Percentiles rank a stretch among this genome's conserved stretches.
phyloP scores from a whole-genome alignment of 2,888 invertebrate genomes.

The Stictocephala bisonia region DNA sequence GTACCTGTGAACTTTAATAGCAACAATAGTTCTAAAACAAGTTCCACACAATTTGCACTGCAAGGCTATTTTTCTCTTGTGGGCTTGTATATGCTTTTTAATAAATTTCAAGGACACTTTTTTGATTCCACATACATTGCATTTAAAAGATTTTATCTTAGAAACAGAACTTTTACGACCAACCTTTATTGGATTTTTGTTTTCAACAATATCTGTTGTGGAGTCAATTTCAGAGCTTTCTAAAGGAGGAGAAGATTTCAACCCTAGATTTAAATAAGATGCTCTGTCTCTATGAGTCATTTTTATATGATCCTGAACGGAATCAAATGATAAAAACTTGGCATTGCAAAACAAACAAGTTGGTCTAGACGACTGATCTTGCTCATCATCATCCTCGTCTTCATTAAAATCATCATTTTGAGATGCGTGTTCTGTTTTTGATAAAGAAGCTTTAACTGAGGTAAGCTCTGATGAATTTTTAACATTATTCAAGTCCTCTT shows the following conservation, averaged over 20 bases:
- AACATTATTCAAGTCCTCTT: no score
- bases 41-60: slow-evolving; percentile 17
- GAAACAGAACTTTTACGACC: not conserved
- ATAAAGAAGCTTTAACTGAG: no score
- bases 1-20: not conserved
- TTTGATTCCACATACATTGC: slow-evolving; percentile 9
- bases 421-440: no score
- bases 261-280: not conserved
- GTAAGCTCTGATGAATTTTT: no score
- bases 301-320: slow-evolving; percentile 22
- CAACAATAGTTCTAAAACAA: not conserved
- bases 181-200: not conserved
- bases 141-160: not conserved
- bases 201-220: slow-evolving; percentile 8
- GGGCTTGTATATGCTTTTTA: slow-evolving; percentile 4
- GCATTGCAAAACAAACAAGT: slow-evolving; percentile 17
- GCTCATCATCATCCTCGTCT: not conserved
- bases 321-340: slow-evolving; percentile 16
- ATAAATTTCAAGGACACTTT: slow-evolving; percentile 12
- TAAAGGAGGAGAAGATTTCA: not conserved
- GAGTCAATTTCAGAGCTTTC: slow-evolving; percentile 17
- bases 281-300: not conserved
- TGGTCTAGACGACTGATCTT: not conserved
- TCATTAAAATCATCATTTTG: no score
- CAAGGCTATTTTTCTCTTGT: not conserved